Evolutionary conservation across 1,140 invertebrate genomes (phyloP).

Genomic region (Drosophila truncata): DNA sequence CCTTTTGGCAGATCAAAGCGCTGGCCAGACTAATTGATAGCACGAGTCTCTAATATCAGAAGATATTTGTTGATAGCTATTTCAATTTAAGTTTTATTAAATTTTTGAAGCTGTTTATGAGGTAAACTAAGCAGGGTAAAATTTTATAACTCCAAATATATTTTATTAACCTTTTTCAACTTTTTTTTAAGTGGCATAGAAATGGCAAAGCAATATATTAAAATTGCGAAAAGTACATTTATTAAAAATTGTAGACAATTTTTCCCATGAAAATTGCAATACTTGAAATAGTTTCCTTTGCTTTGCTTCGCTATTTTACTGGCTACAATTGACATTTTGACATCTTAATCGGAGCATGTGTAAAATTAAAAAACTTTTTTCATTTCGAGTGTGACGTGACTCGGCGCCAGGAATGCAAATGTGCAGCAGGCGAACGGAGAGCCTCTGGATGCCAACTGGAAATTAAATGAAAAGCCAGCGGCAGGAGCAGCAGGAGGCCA

Average conservation of each 20-base stretch:
- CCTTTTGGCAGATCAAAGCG: conserved; percentile 51
- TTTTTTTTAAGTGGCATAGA: neutral
- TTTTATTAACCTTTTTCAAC: neutral
- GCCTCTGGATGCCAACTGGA: conserved; percentile 24
- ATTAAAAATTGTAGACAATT: conserved; percentile 6
- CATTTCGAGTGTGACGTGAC: conserved; percentile 51
- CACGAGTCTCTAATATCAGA: conserved; percentile 48
- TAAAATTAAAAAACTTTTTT: conserved; percentile 65
- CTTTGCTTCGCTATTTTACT: conserved; percentile 11
- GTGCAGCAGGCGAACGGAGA: conserved; percentile 28
- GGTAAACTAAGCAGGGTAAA: neutral
- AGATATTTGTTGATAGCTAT: neutral
- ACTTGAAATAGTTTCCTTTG: conserved; percentile 21
- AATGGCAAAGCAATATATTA: neutral
- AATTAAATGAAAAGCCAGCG: conserved; percentile 56
- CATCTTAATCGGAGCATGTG: conserved; percentile 62
- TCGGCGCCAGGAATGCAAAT: conserved; percentile 43
- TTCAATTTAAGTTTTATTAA: neutral
- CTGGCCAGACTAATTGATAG: conserved; percentile 53
- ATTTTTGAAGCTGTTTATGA: neutral
- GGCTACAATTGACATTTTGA: conserved; percentile 58
- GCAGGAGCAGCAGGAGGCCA: neutral
- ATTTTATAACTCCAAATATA: no score
- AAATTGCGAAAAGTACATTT: neutral
- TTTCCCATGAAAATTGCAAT: neutral